Percentiles rank a stretch among this genome's conserved stretches.
Conservation (phyloP, 2,797 vertebrate genomes). For the Morelia viridis region DNA sequence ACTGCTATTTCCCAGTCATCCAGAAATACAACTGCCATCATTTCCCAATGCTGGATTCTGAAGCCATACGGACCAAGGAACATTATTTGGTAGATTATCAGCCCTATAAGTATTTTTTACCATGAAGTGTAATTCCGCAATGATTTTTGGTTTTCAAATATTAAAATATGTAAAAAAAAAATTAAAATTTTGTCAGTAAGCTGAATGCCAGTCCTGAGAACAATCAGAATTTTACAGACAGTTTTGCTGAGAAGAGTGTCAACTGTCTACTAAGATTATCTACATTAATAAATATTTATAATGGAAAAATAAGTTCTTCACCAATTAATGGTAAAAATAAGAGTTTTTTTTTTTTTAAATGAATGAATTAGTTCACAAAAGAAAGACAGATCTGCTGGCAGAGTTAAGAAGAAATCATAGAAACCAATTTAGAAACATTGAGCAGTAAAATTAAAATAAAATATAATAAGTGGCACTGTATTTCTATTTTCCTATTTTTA, state of each 20-base stretch:
- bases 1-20: not conserved
- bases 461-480: not conserved
- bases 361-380: constrained; percentile 9
- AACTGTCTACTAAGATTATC: constrained; percentile 12
- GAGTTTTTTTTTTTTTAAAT: not conserved
- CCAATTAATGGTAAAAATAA: constrained; percentile 5
- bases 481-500: not conserved
- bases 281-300: constrained; percentile 24
- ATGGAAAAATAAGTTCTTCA: not conserved
- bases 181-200: not conserved
- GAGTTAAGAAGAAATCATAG: not conserved
- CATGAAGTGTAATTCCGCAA: not conserved
- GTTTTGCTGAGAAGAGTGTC: not conserved
- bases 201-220: not conserved
- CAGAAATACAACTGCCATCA: not conserved
- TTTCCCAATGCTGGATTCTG: not conserved
- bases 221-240: not conserved
- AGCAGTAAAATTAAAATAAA: not conserved
- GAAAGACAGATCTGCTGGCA: constrained; percentile 6
- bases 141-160: not conserved
- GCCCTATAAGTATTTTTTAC: not conserved
- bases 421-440: not conserved
- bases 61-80: not conserved
- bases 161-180: not conserved
- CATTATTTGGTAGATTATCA: not conserved